phyloP scores from a whole-genome alignment of 2,888 invertebrate genomes.

The Tigriopus californicus region DNA sequence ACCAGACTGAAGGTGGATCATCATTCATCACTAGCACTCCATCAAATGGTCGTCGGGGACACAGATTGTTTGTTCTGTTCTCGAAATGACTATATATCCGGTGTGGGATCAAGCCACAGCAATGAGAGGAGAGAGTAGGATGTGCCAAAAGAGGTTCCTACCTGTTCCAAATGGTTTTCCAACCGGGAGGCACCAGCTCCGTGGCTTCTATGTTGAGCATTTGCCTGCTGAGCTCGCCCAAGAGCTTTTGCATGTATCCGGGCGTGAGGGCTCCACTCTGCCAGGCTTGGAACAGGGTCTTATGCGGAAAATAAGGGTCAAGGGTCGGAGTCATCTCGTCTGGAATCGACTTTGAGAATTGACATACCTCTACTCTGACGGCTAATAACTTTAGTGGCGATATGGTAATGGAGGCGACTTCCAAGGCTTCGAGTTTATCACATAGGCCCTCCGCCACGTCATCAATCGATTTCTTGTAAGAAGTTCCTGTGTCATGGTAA shows the following conservation, averaged over 20 bases:
- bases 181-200: slow-evolving; percentile 7
- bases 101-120: too few species aligned
- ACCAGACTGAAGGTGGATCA: too few species aligned
- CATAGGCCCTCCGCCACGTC: slow-evolving; percentile 3
- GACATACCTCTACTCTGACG: slow-evolving; percentile 5
- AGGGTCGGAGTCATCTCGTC: neutral
- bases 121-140: too few species aligned
- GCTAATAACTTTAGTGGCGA: slow-evolving; percentile 11
- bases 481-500: neutral
- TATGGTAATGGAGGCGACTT: slow-evolving; percentile 3
- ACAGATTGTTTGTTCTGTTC: too few species aligned
- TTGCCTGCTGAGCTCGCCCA: neutral
- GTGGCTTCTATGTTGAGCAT: slow-evolving; percentile 3
- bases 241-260: neutral
- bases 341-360: neutral
- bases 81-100: too few species aligned
- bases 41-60: too few species aligned
- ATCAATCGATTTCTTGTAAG: neutral
- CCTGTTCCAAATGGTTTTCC: slow-evolving; percentile 11
- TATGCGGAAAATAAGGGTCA: neutral
- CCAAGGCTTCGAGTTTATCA: slow-evolving; percentile 4
- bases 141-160: neutral
- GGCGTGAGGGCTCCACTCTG: slow-evolving; percentile 8
- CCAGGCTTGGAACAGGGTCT: slow-evolving; percentile 12
- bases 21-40: too few species aligned